phyloP scores from a whole-genome alignment of 2,113 vertebrate species.

The Salvelinus sp. region DNA sequence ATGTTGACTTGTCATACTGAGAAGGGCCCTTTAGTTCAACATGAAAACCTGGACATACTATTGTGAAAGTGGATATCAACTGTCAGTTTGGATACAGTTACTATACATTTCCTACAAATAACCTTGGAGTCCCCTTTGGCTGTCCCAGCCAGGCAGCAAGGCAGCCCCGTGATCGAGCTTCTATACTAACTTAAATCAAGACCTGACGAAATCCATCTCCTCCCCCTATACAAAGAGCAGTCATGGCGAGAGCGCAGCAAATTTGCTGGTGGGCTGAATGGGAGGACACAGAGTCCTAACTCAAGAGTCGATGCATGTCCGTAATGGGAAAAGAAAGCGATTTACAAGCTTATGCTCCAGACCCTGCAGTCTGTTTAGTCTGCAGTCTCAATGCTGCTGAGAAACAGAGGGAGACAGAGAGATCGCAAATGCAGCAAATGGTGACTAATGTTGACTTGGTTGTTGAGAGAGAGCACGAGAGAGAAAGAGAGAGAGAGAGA shows the following conservation, averaged over 20 bases:
- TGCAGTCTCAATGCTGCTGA: too few species aligned
- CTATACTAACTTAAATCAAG: constrained; percentile 11
- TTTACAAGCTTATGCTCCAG: constrained; percentile 69
- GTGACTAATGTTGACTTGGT: too few species aligned
- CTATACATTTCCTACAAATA: not conserved
- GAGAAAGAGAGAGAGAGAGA: too few species aligned
- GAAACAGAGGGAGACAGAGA: too few species aligned
- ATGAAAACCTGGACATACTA: too few species aligned
- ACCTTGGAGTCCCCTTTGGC: not conserved
- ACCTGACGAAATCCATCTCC: constrained; percentile 20
- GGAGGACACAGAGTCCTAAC: constrained; percentile 68
- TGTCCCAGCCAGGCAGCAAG: not conserved
- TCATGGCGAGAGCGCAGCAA: constrained; percentile 55
- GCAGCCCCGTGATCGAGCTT: constrained; percentile 18
- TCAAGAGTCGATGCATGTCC: constrained; percentile 68
- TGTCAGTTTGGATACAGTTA: not conserved
- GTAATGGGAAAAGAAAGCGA: constrained; percentile 75
- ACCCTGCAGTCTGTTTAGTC: constrained; percentile 21
- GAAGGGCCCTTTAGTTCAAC: too few species aligned
- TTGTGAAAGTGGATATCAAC: not conserved
- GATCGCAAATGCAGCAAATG: too few species aligned
- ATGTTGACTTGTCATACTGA: too few species aligned
- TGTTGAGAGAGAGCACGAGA: too few species aligned
- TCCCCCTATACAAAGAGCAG: constrained; percentile 39
- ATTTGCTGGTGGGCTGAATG: constrained; percentile 69